Evolutionary conservation across 2,797 vertebrate genomes (phyloP).

Genomic region (Emys orbicularis): DNA sequence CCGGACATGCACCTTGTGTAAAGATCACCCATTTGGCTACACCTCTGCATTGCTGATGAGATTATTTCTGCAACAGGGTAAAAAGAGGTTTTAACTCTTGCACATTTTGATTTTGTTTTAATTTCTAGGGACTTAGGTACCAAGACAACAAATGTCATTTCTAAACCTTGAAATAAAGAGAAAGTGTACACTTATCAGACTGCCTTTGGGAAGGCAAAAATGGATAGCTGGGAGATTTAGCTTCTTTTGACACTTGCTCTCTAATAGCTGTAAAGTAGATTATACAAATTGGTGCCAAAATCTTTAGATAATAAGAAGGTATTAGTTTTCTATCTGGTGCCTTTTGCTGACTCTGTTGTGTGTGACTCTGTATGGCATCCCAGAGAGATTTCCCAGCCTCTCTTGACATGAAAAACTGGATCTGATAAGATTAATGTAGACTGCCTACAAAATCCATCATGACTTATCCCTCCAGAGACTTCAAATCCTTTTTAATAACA

Average conservation of each 20-base stretch:
- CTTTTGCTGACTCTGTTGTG: not conserved
- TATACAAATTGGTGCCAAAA: slow-evolving; percentile 5
- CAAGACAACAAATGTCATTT: not conserved
- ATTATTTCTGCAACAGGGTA: not conserved
- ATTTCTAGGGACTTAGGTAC: not conserved
- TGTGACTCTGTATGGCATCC: not conserved
- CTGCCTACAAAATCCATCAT: not conserved
- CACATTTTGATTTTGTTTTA: not conserved
- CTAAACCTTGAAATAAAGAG: not conserved
- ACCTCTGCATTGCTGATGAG: not conserved
- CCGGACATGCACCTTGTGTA: not conserved
- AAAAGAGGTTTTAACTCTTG: not conserved
- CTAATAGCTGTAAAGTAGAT: not conserved
- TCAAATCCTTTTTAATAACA: not conserved
- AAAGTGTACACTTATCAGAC: not conserved
- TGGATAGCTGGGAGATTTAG: not conserved
- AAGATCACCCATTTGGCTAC: not conserved
- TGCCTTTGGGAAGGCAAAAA: not conserved
- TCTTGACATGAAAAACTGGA: not conserved
- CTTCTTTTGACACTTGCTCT: not conserved
- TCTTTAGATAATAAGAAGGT: not conserved
- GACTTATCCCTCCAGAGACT: not conserved
- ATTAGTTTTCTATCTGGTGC: not conserved
- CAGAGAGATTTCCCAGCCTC: not conserved
- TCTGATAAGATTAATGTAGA: not conserved